Conservation (phyloP, 2,797 vertebrate species). For the Amblyopsis hoosieri region DNA sequence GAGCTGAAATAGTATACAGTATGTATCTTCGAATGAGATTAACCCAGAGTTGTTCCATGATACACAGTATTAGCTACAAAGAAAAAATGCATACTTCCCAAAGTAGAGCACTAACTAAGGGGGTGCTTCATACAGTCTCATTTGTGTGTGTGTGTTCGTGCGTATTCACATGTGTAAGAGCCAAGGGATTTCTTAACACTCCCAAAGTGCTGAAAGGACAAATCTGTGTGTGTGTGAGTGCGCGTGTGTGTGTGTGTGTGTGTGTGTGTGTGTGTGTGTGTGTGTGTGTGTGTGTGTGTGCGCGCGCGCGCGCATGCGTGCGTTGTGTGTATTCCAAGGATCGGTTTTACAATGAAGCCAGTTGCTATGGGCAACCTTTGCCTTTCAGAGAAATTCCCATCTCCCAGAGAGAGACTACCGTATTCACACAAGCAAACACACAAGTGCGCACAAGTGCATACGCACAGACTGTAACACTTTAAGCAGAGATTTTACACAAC, state of each 20-base stretch:
- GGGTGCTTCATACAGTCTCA: constrained; percentile 9
- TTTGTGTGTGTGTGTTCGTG: constrained; percentile 14
- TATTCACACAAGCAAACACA: constrained; percentile 30
- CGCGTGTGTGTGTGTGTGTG: constrained; percentile 29
- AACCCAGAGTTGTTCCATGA: constrained; percentile 44
- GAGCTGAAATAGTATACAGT: constrained; percentile 55
- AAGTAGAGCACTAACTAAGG: constrained; percentile 20
- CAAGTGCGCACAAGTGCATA: constrained; percentile 22
- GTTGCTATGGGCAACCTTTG: constrained; percentile 81
- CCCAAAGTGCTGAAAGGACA: constrained; percentile 56
- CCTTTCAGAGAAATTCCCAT: constrained; percentile 76
- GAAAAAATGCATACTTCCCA: constrained; percentile 27
- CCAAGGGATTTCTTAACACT: constrained; percentile 29
- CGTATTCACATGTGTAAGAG: not conserved
- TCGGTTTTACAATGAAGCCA: constrained; percentile 70
- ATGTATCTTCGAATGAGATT: constrained; percentile 61
- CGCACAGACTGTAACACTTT: constrained; percentile 37
- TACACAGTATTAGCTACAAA: not conserved
- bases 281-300: constrained; percentile 27
- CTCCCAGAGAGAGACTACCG: constrained; percentile 54
- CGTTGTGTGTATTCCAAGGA: constrained; percentile 58
- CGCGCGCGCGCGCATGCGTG: not conserved
- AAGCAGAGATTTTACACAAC: constrained; percentile 66
- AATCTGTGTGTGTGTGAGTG: constrained; percentile 33
- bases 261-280: constrained; percentile 41